phyloP scores from a whole-genome alignment of 2,888 invertebrate genomes.

The Dicycla oo region DNA sequence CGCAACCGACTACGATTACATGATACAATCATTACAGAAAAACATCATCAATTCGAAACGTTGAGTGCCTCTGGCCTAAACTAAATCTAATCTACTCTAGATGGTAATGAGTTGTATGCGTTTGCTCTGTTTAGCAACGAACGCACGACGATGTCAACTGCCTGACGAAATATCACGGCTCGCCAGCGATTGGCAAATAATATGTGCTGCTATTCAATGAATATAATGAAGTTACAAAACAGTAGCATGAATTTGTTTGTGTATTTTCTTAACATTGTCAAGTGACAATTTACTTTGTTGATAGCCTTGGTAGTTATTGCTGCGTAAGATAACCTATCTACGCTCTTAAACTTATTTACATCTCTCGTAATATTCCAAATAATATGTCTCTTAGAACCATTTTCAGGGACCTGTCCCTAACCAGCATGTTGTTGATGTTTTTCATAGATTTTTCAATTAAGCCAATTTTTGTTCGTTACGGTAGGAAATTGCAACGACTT shows the following conservation, averaged over 20 bases:
- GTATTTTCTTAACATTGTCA: constrained; percentile 13
- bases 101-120: constrained; percentile 53
- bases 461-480: no score
- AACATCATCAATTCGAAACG: constrained; percentile 38
- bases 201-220: constrained; percentile 44
- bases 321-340: neutral
- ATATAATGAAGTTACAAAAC: constrained; percentile 28
- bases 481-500: no score
- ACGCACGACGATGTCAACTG: constrained; percentile 59
- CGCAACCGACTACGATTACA: constrained; percentile 18
- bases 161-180: constrained; percentile 49
- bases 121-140: constrained; percentile 51
- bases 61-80: constrained; percentile 36
- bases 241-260: constrained; percentile 25
- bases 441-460: neutral
- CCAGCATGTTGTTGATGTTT: neutral
- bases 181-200: constrained; percentile 47
- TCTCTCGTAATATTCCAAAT: neutral
- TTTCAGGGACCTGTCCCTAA: neutral
- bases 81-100: constrained; percentile 34
- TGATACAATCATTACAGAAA: constrained; percentile 36
- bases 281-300: constrained; percentile 5
- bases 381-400: neutral
- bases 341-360: constrained; percentile 2
- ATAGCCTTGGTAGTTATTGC: constrained; percentile 5